phyloP scores from a whole-genome alignment of 2,888 invertebrate species.

The Drosophila koepferae region DNA sequence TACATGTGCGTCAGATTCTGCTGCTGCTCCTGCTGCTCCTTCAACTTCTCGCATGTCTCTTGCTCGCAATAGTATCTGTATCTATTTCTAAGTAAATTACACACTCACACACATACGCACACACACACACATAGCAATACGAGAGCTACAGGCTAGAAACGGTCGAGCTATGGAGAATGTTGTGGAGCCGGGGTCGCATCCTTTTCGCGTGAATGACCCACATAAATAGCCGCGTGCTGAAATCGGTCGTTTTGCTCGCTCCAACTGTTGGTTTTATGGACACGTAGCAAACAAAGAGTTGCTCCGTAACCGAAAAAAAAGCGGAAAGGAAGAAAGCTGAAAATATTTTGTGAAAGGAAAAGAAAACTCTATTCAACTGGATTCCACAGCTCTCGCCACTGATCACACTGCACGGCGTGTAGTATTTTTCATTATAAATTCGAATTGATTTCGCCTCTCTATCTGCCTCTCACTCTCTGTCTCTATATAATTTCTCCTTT shows the following conservation, averaged over 20 bases:
- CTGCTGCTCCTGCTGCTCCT: background rate
- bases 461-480: background rate
- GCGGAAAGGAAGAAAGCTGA: background rate
- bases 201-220: slow-evolving; percentile 74
- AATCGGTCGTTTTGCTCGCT: slow-evolving; percentile 37
- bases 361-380: slow-evolving; percentile 33
- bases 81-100: slow-evolving; percentile 76
- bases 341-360: slow-evolving; percentile 38
- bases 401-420: slow-evolving; percentile 24
- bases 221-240: slow-evolving; percentile 68
- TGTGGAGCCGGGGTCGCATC: slow-evolving; percentile 44
- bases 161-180: slow-evolving; percentile 5
- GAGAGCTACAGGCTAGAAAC: slow-evolving; percentile 18
- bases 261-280: slow-evolving; percentile 51
- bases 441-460: slow-evolving; percentile 43
- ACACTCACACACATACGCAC: slow-evolving; percentile 36
- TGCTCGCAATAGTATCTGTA: slow-evolving; percentile 52
- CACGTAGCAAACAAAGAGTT: slow-evolving; percentile 61
- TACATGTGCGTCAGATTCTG: slow-evolving; percentile 43
- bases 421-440: slow-evolving; percentile 50
- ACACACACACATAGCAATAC: slow-evolving; percentile 20
- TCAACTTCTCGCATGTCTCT: slow-evolving; percentile 8
- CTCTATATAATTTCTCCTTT: background rate
- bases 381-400: slow-evolving; percentile 18
- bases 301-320: background rate